These are phyloP conservation scores for Porites rus DNA, from an alignment of 92 coral and sea anemone genomes.

Conservation along the genomic window DNA sequence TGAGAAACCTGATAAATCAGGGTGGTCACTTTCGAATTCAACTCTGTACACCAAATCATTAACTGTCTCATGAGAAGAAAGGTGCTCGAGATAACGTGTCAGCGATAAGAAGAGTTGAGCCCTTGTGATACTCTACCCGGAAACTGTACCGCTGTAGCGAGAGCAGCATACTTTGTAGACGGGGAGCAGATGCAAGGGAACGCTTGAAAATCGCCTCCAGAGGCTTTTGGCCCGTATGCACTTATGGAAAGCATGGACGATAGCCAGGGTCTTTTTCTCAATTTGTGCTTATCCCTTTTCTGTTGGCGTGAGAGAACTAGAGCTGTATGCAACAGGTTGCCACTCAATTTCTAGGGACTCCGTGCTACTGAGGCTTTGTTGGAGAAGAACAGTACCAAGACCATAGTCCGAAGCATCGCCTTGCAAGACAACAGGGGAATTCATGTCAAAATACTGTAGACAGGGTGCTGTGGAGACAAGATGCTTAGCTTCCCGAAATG, in stretches of 20 bases:
- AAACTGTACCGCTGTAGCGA: conserved; percentile 69
- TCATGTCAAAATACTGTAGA: conserved; percentile 61
- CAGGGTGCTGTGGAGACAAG: conserved; percentile 68
- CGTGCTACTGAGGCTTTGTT: conserved; percentile 30
- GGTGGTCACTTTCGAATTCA: conserved; percentile 25
- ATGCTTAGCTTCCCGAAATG: conserved; percentile 60
- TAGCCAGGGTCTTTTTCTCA: conserved; percentile 22
- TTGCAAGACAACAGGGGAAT: conserved; percentile 58
- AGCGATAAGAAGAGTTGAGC: conserved; percentile 45
- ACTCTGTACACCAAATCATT: conserved; percentile 13
- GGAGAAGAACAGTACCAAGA: conserved; percentile 18
- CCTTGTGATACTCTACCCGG: conserved; percentile 42
- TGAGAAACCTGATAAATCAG: conserved; percentile 42
- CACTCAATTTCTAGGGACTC: conserved; percentile 2
- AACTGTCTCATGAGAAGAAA: conserved; percentile 33
- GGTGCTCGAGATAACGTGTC: conserved; percentile 43
- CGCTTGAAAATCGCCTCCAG: conserved; percentile 61
- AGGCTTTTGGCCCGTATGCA: conserved; percentile 72
- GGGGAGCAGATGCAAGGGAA: conserved; percentile 66
- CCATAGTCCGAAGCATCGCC: conserved; percentile 63
- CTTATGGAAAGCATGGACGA: conserved; percentile 58
- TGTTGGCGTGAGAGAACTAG: conserved; percentile 69
- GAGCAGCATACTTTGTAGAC: conserved; percentile 76
- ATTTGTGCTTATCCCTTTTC: conserved; percentile 75
- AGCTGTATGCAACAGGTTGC: conserved; percentile 73